These are phyloP conservation scores for Picus viridis DNA, from an alignment of 2,797 vertebrate species.

Conservation along the genomic window DNA sequence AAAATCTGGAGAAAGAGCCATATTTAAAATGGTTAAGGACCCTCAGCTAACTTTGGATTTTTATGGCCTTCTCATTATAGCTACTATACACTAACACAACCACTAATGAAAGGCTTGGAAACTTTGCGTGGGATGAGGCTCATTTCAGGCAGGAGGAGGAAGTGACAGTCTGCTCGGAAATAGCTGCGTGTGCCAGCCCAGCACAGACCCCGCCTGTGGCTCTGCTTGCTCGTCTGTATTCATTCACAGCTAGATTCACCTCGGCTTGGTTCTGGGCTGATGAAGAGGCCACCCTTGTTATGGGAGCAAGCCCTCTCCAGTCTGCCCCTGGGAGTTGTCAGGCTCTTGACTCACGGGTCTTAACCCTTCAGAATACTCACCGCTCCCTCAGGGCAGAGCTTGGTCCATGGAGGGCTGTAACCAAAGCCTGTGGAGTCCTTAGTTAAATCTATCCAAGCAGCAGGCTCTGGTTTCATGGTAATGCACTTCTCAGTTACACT, in stretches of 20 bases:
- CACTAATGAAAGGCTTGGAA: constrained; percentile 85
- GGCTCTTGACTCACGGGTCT: accelerated
- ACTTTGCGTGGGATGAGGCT: constrained; percentile 76
- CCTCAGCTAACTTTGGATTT: constrained; percentile 81
- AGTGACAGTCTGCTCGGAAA: constrained; percentile 75
- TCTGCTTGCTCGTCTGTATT: background rate
- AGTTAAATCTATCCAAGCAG: background rate
- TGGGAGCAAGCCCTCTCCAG: accelerated
- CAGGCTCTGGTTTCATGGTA: background rate
- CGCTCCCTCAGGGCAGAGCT: background rate
- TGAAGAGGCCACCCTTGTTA: background rate
- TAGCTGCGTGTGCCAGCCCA: constrained; percentile 48
- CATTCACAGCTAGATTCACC: background rate
- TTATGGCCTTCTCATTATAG: constrained; percentile 85
- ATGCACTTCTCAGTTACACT: background rate
- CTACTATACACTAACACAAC: constrained; percentile 85
- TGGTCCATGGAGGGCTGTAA: accelerated
- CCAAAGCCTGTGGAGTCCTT: background rate
- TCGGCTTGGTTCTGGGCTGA: background rate
- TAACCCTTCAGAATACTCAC: accelerated
- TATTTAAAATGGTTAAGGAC: constrained; percentile 68
- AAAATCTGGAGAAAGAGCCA: constrained; percentile 60
- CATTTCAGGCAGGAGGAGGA: constrained; percentile 77
- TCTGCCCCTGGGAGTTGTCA: accelerated
- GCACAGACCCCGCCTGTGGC: background rate